Conservation (phyloP, 2,113 vertebrate species). For the Tenrec ecaudatus region DNA sequence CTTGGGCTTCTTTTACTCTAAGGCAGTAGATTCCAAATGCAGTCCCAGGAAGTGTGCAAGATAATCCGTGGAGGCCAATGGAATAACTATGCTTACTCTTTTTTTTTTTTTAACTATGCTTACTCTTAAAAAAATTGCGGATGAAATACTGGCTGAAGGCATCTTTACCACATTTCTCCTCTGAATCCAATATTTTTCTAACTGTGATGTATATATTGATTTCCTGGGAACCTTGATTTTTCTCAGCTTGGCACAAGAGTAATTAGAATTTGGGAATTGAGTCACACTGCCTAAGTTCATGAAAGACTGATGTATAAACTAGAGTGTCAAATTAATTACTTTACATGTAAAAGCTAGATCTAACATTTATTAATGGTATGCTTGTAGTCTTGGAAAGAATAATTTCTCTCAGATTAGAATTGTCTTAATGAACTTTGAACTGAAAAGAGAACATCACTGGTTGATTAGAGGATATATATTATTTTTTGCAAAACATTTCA, state of each 20-base stretch:
- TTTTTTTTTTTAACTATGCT: too few species aligned
- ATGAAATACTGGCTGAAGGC: not conserved
- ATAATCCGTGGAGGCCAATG: not conserved
- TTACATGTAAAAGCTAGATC: not conserved
- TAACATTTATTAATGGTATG: not conserved
- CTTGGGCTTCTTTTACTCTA: not conserved
- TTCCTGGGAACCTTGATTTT: slow-evolving; percentile 27
- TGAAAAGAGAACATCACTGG: not conserved
- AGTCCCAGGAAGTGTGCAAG: not conserved
- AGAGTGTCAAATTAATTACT: not conserved
- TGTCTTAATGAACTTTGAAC: not conserved
- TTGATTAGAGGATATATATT: not conserved
- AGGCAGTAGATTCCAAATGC: not conserved
- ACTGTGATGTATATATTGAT: not conserved
- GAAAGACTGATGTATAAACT: slow-evolving; percentile 11
- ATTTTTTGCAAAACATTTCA: too few species aligned
- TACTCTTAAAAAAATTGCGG: not conserved
- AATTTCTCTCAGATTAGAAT: slow-evolving; percentile 16
- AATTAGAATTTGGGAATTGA: slow-evolving; percentile 33
- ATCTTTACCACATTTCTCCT: not conserved
- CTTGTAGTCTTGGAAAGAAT: not conserved
- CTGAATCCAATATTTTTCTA: slow-evolving; percentile 39
- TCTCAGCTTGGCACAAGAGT: not conserved
- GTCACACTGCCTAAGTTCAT: not conserved
- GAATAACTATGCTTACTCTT: not conserved